Base-by-base conservation (phyloP, 1,140 invertebrate species). In the Holcopasites calliopsidis region DNA sequence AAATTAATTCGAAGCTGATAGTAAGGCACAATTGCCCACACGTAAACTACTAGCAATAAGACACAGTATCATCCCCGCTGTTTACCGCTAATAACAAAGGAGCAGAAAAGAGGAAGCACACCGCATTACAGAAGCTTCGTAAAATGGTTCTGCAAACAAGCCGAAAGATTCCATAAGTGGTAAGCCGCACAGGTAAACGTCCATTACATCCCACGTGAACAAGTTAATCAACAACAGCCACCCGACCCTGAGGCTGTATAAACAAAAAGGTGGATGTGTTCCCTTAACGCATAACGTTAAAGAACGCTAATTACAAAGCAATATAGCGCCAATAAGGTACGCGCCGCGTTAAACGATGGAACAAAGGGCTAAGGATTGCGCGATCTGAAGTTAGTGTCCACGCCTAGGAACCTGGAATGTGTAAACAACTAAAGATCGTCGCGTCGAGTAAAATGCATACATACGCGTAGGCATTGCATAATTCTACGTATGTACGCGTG, bases 341-440 rank as follows among this genome's bases (percentile, higher is more conserved):
- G 35, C 28, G 28, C 35, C 50, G 54, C 44, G 31, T 64, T 65
- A 49, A 58, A 73, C 35, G 49, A 73, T 55, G 49, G 21, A 65
- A 55, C 61, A 61, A 66, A 47, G 55, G 49, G n/a, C 26, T 35
- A 26, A 35, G 11, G 23, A 11, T 44, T 6, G 23, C 8, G 54
- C n/a, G 44, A 16, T 33, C 0, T 7, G 10, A 23, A n/a, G 28
- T 38, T 33, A 1, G 72, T n/a, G 62, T 58, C 72, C 69, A 72
- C 69, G 47, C 69, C 69, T 74, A 74, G 64, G 50, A 61, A 40
- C 26, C 28, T 58, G 70, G 70, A 77, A 77, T 73, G 76, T 61
- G 76, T 40, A 31, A 58, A 65, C 74, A 61, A 64, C 72, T 68
- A 62, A 69, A 76, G 76, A 68, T 79, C 71, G 76, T 78, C 75